Conservation (phyloP, 1,140 invertebrate species). For the Pseudobourletiella spinata region DNA sequence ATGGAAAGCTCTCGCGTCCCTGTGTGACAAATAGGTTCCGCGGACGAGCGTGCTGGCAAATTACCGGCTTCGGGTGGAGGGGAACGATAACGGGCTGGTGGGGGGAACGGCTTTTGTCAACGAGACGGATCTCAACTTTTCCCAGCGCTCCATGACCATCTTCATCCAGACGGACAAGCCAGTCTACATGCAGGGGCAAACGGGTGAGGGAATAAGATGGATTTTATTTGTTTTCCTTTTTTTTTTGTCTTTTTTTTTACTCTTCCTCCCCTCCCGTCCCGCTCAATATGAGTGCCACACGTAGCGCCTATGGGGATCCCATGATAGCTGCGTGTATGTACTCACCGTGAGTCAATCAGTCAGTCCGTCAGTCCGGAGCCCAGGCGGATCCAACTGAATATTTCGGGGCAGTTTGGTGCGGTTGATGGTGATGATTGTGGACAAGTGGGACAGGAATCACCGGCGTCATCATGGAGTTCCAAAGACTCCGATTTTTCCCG, state of each 20-base stretch:
- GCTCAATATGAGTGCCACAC: not conserved
- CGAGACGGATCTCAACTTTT: slow-evolving; percentile 61
- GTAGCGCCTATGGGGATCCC: not conserved
- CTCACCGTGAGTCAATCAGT: too few species aligned
- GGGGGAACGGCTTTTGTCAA: slow-evolving; percentile 66
- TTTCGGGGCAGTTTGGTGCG: too few species aligned
- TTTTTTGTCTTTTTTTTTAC: not conserved
- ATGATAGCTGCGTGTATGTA: too few species aligned
- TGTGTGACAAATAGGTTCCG: too few species aligned
- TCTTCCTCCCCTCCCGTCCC: not conserved
- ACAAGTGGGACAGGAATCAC: too few species aligned
- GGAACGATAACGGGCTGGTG: slow-evolving; percentile 69
- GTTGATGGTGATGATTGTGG: too few species aligned
- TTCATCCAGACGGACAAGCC: slow-evolving; percentile 94
- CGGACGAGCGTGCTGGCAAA: slow-evolving; percentile 65
- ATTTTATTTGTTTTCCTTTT: slow-evolving; percentile 2
- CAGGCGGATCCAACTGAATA: too few species aligned
- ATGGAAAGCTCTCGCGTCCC: slow-evolving; percentile 17
- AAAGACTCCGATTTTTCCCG: too few species aligned
- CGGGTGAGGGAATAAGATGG: slow-evolving; percentile 46
- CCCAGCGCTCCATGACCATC: slow-evolving; percentile 84
- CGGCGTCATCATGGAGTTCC: too few species aligned
- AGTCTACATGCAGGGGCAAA: slow-evolving; percentile 87
- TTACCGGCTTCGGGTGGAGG: slow-evolving; percentile 80
- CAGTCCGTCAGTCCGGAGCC: too few species aligned